phyloP scores from a whole-genome alignment of 1,140 invertebrate genomes.

The Bombus balteatus region DNA sequence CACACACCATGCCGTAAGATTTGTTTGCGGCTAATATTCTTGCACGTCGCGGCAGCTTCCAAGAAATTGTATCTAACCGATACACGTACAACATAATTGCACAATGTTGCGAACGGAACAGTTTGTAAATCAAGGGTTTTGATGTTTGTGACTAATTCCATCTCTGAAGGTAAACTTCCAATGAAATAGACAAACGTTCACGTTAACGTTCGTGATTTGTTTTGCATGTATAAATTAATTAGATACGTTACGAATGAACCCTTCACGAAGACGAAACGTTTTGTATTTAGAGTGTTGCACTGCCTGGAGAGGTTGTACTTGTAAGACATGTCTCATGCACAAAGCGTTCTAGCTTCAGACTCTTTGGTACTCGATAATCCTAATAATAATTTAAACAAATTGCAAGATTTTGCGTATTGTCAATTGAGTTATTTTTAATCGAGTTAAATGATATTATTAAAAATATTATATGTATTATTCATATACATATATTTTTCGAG shows the following conservation, averaged over 20 bases:
- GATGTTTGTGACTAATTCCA: not conserved
- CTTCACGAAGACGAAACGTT: not conserved
- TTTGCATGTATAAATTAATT: not conserved
- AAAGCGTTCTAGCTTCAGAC: too few relatives aligned
- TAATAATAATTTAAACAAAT: too few relatives aligned
- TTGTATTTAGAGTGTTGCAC: not conserved
- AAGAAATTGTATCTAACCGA: conserved; percentile 45
- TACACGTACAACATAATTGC: not conserved
- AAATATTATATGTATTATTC: too few relatives aligned
- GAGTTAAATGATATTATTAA: too few relatives aligned
- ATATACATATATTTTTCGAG: not conserved
- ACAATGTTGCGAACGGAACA: not conserved
- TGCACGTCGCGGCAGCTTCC: conserved; percentile 8
- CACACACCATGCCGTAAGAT: conserved; percentile 2
- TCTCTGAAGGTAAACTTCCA: not conserved
- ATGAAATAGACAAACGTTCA: not conserved
- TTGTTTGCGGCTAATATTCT: conserved; percentile 48
- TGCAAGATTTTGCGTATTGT: too few relatives aligned
- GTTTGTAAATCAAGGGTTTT: not conserved
- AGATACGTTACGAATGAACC: not conserved
- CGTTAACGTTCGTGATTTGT: not conserved
- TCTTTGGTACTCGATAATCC: too few relatives aligned
- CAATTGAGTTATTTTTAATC: too few relatives aligned
- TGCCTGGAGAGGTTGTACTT: not conserved
- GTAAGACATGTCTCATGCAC: too few relatives aligned